Evolutionary conservation across 2,797 vertebrate species (phyloP).

Genomic region (Heteromormyrus szaboi): DNA sequence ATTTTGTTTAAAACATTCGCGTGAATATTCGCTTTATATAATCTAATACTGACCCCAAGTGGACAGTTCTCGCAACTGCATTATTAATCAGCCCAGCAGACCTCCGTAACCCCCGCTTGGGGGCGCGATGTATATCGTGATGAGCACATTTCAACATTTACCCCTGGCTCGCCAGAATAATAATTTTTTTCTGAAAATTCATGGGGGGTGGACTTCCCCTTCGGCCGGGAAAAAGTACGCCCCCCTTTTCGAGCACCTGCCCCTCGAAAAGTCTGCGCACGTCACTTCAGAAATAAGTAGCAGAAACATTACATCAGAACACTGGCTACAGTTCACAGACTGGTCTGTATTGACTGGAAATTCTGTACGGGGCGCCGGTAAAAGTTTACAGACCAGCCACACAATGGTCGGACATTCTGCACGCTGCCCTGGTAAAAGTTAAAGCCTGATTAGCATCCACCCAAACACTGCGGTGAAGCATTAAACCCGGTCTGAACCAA

Average conservation of each 20-base stretch:
- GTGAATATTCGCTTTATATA: not conserved
- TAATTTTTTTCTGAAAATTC: not conserved
- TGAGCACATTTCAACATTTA: not conserved
- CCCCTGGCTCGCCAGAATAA: not conserved
- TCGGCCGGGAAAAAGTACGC: not conserved
- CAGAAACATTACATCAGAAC: not conserved
- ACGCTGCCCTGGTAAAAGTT: not conserved
- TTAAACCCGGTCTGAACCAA: not conserved
- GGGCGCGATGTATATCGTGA: not conserved
- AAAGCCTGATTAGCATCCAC: not conserved
- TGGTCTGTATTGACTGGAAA: not conserved
- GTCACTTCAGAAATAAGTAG: not conserved
- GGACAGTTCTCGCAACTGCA: not conserved
- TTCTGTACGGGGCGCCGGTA: not conserved
- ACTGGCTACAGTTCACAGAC: not conserved
- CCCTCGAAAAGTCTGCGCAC: not conserved
- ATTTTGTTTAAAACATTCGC: not conserved
- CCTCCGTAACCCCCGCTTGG: not conserved
- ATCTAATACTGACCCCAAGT: slow-evolving; percentile 6
- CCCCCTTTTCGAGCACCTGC: not conserved
- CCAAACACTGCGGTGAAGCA: not conserved
- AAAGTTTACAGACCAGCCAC: not conserved
- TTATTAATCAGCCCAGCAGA: not conserved
- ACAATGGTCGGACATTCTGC: not conserved
- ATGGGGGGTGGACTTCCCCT: not conserved